Evolutionary conservation across 2,113 vertebrate species (phyloP), one percentile per base, ranked within the genome.

Genomic region (Ptilorrhoa leucosticta): DNA sequence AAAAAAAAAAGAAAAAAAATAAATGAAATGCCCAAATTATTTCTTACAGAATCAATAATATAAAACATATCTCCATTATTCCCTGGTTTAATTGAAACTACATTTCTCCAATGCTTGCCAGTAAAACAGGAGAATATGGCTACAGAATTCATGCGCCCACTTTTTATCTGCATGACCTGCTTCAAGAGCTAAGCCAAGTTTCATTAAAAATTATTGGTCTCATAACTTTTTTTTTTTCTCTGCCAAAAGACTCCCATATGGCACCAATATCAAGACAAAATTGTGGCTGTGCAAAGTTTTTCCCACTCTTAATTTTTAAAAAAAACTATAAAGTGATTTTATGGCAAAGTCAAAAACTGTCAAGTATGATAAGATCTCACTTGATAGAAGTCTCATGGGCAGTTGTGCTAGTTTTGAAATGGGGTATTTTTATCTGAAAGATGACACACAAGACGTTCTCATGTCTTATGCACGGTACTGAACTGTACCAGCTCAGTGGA

Each of bases 181-280:
- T 96, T 82, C 72, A 93, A 94, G 85, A 97, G 84, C 94, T 88
- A 96, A 96, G 97, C 96, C 97, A 97, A 98, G 94, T 97, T 98
- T 98, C 97, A 98, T 98, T 97, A 97, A 98, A 98, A 97, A 98
- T 97, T 98, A 98, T 97, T 97, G 93, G 97, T 94, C 97, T 97
- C 96, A 93, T 98, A 98, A 98, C 89, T 54, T 95, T 89, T 96
- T 96, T 96, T 89, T 80, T 82, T 81, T 83, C 66, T 40, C 30
- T 10, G 40, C 93, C 93, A 96, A 95, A 96, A 94, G 77, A 83
- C 68, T 91, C 85, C 92, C 98, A 98, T 97, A 97, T 98, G 97
- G 97, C 96, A 96, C 56, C 91, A 96, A 96, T 96, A 97, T 57
- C 83, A 65, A 69, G 72, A 96, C 51, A 83, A 97, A 83, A 91